A percentile compares a stretch with the other conserved stretches of the same genome.
Conservation (phyloP, 2,797 vertebrate species). For the Anabas testudineus region DNA sequence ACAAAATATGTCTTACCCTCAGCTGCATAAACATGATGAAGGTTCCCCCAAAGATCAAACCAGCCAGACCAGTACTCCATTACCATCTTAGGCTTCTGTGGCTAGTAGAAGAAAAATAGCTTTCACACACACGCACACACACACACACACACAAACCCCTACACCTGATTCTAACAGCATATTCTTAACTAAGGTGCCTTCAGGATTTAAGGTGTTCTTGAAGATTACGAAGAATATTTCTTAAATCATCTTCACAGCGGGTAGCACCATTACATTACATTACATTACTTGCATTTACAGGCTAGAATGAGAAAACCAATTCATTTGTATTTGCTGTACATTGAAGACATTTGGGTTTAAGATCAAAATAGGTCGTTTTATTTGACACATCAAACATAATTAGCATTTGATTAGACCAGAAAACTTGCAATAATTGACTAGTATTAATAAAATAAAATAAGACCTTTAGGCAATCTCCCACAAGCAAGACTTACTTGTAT, state of each 20-base stretch:
- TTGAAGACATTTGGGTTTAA: no score
- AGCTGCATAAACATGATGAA: conserved; percentile 89
- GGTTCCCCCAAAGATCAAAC: conserved; percentile 94
- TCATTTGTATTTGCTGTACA: no score
- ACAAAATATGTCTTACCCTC: conserved; percentile 84
- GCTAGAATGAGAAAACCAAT: no score
- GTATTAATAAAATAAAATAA: not conserved
- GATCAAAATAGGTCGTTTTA: no score
- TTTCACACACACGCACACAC: not conserved
- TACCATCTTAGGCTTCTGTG: conserved; percentile 91
- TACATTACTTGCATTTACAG: not conserved
- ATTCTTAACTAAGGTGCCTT: not conserved
- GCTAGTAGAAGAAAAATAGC: conserved; percentile 71
- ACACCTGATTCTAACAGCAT: not conserved
- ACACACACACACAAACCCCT: no score
- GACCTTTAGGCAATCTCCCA: not conserved
- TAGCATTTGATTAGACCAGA: not conserved
- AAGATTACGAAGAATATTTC: not conserved
- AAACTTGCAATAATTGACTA: not conserved
- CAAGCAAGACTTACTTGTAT: conserved; percentile 84
- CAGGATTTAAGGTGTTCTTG: not conserved
- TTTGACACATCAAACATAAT: no score
- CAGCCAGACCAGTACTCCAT: conserved; percentile 97
- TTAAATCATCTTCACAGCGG: not conserved
- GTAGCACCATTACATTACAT: not conserved